A percentile compares a stretch with the other conserved stretches of the same genome.
phyloP scores from a whole-genome alignment of 2,888 invertebrate genomes.

The Parnassius apollo region DNA sequence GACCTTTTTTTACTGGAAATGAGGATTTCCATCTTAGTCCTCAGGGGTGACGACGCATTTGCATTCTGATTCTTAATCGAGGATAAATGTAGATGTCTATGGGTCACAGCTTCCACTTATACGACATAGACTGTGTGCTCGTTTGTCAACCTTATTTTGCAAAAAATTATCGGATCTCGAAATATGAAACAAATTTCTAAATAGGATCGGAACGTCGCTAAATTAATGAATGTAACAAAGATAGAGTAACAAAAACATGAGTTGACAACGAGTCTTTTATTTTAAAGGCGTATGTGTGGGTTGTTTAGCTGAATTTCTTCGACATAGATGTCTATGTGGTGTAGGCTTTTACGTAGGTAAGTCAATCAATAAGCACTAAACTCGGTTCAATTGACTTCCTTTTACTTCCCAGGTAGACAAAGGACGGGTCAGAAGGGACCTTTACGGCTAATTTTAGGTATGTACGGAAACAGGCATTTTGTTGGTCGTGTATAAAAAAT shows the following conservation, averaged over 20 bases:
- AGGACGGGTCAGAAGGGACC: constrained; percentile 8
- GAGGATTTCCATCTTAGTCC: too few relatives aligned
- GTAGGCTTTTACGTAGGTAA: constrained; percentile 10
- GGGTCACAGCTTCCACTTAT: too few relatives aligned
- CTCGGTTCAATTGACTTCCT: constrained; percentile 21
- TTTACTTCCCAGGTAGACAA: constrained; percentile 21
- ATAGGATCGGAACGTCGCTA: constrained; percentile 1
- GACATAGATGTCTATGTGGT: background rate
- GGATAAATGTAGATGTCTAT: too few relatives aligned
- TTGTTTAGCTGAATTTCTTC: constrained; percentile 4
- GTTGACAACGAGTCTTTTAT: constrained; percentile 16
- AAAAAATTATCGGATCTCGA: background rate
- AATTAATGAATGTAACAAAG: constrained; percentile 10
- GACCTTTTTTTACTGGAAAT: too few relatives aligned
- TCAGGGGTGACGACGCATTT: too few relatives aligned
- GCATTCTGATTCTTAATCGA: too few relatives aligned
- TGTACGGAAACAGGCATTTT: constrained; percentile 3
- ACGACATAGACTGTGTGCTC: too few relatives aligned
- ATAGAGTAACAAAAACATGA: too few relatives aligned
- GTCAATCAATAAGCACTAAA: constrained; percentile 27
- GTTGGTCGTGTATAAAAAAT: constrained; percentile 15
- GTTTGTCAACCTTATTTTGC: too few relatives aligned
- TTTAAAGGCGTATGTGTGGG: background rate
- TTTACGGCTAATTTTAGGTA: constrained; percentile 3
- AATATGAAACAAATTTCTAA: background rate